Percentiles rank a stretch among this genome's conserved stretches.
phyloP scores from a whole-genome alignment of 30 jellyfish, hydroid and myxozoan species.

The Aurelia sp. region DNA sequence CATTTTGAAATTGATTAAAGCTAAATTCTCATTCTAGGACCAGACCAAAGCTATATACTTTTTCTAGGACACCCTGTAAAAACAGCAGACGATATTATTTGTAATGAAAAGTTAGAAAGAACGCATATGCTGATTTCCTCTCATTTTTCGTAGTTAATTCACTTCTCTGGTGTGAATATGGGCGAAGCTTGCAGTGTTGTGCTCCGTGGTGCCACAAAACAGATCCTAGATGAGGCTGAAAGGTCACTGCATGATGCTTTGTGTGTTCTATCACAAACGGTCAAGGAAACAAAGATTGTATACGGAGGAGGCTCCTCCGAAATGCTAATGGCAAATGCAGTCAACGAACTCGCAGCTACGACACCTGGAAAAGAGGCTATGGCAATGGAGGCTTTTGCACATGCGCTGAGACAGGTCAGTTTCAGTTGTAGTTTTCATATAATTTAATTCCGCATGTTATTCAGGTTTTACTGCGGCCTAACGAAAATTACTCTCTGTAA shows the following conservation, averaged over 20 bases:
- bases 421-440: no score
- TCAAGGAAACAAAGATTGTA: conserved; percentile 88
- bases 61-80: no score
- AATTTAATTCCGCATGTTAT: no score
- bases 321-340: conserved; percentile 98
- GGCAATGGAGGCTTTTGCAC: conserved; percentile 94
- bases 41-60: no score
- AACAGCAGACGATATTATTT: no score
- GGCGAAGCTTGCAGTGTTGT: conserved; percentile 99
- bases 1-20: no score
- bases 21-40: no score
- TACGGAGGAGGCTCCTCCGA: conserved; percentile 99
- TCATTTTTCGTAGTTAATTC: conserved; percentile 14
- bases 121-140: no score
- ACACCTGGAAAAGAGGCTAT: conserved; percentile 98
- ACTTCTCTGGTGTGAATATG: conserved; percentile 97
- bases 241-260: conserved; percentile 98
- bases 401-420: conserved; percentile 86
- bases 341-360: conserved; percentile 83
- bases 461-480: no score
- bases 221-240: conserved; percentile 97
- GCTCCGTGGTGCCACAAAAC: conserved; percentile 97
- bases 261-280: conserved; percentile 93
- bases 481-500: no score
- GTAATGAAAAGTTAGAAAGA: no score